Conservation (phyloP, 2,797 vertebrate genomes). For the Trachurus trachurus region DNA sequence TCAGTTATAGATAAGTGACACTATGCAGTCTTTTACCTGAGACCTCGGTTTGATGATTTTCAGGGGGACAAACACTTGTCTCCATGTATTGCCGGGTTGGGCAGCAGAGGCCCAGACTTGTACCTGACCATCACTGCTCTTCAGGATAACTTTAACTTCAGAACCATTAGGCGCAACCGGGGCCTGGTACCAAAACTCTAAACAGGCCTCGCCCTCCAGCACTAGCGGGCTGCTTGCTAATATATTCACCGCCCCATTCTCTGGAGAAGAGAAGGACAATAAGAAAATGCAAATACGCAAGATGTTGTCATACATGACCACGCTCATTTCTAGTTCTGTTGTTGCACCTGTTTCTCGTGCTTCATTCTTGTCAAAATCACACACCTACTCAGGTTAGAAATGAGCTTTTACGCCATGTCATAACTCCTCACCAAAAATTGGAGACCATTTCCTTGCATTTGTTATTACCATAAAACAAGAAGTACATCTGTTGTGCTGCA, state of each 20-base stretch:
- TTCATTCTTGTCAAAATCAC: constrained; percentile 14
- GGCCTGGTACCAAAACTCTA: constrained; percentile 91
- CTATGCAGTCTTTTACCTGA: constrained; percentile 79
- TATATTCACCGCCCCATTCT: constrained; percentile 65
- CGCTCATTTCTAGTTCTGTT: background rate
- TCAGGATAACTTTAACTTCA: constrained; percentile 82
- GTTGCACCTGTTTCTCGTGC: background rate
- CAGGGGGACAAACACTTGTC: constrained; percentile 81
- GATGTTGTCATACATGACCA: background rate
- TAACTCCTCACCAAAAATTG: constrained; percentile 22
- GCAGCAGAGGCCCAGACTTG: constrained; percentile 83
- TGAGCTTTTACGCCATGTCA: constrained; percentile 15
- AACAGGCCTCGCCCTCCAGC: constrained; percentile 82
- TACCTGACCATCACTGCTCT: constrained; percentile 56
- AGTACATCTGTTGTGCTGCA: constrained; percentile 38
- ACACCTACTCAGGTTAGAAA: background rate
- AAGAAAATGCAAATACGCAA: background rate
- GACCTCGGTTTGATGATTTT: constrained; percentile 63
- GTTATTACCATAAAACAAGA: constrained; percentile 39
- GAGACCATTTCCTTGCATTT: constrained; percentile 15
- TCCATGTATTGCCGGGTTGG: constrained; percentile 80
- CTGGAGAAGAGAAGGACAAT: constrained; percentile 55
- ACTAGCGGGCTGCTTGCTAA: constrained; percentile 81
- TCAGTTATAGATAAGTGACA: background rate
- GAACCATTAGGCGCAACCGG: constrained; percentile 73